Evolutionary conservation across 1,140 invertebrate genomes (phyloP).

Genomic region (Oppia nitens): DNA sequence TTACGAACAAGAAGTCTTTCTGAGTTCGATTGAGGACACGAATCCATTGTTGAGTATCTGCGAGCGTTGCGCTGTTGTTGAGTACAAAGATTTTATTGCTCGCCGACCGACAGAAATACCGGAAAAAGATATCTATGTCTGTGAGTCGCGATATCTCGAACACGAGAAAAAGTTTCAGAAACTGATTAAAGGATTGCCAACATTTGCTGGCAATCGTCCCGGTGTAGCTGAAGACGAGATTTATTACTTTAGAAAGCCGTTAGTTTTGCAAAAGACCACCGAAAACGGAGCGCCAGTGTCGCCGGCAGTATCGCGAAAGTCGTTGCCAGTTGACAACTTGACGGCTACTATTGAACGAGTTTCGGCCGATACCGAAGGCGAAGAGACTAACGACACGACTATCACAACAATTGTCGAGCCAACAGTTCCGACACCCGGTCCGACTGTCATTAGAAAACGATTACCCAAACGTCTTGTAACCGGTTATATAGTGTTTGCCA

Average conservation of each 20-base stretch:
- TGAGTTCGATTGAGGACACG: slow-evolving; percentile 76
- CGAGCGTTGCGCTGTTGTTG: slow-evolving; percentile 74
- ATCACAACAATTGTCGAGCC: slow-evolving; percentile 33
- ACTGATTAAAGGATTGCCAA: slow-evolving; percentile 30
- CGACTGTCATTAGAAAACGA: slow-evolving; percentile 10
- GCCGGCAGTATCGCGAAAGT: neutral
- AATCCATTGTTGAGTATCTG: slow-evolving; percentile 76
- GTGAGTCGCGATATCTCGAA: slow-evolving; percentile 83
- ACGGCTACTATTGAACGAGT: slow-evolving; percentile 16
- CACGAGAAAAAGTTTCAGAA: slow-evolving; percentile 58
- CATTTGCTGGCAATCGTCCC: slow-evolving; percentile 27
- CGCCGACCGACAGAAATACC: slow-evolving; percentile 80
- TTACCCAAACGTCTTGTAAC: slow-evolving; percentile 66
- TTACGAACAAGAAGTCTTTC: slow-evolving; percentile 84
- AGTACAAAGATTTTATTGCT: slow-evolving; percentile 75
- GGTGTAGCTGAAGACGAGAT: slow-evolving; percentile 81
- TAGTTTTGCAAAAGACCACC: slow-evolving; percentile 45
- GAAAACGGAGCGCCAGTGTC: neutral
- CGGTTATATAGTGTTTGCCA: slow-evolving; percentile 95
- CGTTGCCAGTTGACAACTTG: neutral
- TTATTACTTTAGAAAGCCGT: slow-evolving; percentile 57
- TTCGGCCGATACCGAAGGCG: slow-evolving; percentile 33
- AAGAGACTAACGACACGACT: slow-evolving; percentile 50
- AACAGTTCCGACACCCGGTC: slow-evolving; percentile 19
- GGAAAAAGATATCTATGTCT: slow-evolving; percentile 81